These are phyloP conservation scores for Panzeria rudis DNA, from an alignment of 2,888 invertebrate species.

Conservation along the genomic window DNA sequence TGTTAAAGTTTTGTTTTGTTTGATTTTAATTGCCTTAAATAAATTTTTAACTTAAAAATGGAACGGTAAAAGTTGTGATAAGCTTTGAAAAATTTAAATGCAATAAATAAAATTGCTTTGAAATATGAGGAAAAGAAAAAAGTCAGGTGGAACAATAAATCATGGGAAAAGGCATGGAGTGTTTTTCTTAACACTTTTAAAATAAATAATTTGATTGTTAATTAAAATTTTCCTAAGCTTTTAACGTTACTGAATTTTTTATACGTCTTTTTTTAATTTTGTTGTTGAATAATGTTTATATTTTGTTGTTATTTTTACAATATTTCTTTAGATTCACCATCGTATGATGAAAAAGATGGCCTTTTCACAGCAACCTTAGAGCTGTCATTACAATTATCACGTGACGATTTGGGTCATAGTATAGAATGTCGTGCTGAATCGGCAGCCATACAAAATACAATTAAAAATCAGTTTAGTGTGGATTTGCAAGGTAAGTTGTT, in stretches of 20 bases:
- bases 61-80: not conserved
- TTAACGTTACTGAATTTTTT: not conserved
- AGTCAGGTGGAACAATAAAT: not conserved
- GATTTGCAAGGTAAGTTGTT: slow-evolving; percentile 88
- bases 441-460: slow-evolving; percentile 85
- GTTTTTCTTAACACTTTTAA: too few relatives aligned
- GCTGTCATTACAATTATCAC: slow-evolving; percentile 86
- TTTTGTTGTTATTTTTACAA: slow-evolving; percentile 14
- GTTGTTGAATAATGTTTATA: not conserved
- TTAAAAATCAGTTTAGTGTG: slow-evolving; percentile 81
- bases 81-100: not conserved
- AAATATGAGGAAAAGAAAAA: not conserved
- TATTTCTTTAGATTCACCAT: slow-evolving; percentile 84
- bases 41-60: slow-evolving; percentile 33
- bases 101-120: not conserved
- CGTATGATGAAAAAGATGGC: slow-evolving; percentile 85
- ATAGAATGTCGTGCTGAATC: slow-evolving; percentile 89
- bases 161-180: not conserved
- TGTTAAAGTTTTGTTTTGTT: slow-evolving; percentile 48
- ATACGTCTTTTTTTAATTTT: not conserved
- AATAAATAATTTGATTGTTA: not conserved
- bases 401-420: slow-evolving; percentile 88
- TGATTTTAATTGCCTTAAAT: slow-evolving; percentile 53
- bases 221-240: not conserved
- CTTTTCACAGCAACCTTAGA: slow-evolving; percentile 87